Evolutionary conservation across 2,888 invertebrate genomes (phyloP).

Genomic region (Crioceris asparagi): DNA sequence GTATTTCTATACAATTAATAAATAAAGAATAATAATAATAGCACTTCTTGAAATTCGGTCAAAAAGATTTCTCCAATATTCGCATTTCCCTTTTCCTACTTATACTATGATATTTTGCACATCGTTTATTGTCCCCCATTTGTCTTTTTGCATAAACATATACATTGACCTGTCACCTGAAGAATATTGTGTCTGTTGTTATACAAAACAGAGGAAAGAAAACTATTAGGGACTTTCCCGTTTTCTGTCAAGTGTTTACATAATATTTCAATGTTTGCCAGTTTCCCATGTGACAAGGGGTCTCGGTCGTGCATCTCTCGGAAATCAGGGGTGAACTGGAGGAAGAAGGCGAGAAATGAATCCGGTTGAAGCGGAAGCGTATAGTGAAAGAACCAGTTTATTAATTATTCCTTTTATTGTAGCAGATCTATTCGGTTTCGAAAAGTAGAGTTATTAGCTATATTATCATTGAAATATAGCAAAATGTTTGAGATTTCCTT

Average conservation of each 20-base stretch:
- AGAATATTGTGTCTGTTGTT: slow-evolving; percentile 12
- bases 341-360: not conserved
- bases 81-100: not conserved
- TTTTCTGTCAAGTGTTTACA: slow-evolving; percentile 21
- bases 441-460: no score
- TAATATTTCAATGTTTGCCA: slow-evolving; percentile 22
- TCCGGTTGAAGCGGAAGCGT: no score
- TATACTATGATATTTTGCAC: not conserved
- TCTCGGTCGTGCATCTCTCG: slow-evolving; percentile 1
- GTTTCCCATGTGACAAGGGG: slow-evolving; percentile 17
- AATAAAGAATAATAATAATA: no score
- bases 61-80: not conserved
- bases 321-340: not conserved
- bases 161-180: slow-evolving; percentile 18
- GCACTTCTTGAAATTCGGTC: no score
- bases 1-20: no score
- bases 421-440: no score
- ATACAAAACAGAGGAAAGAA: slow-evolving; percentile 12
- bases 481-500: no score
- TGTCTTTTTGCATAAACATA: slow-evolving; percentile 5
- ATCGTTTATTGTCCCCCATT: not conserved
- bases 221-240: slow-evolving; percentile 17
- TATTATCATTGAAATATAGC: no score
- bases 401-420: not conserved
- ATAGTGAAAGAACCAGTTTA: not conserved